Evolutionary conservation across 2,888 invertebrate species (phyloP).

Genomic region (Caenorhabditis drosophilae): DNA sequence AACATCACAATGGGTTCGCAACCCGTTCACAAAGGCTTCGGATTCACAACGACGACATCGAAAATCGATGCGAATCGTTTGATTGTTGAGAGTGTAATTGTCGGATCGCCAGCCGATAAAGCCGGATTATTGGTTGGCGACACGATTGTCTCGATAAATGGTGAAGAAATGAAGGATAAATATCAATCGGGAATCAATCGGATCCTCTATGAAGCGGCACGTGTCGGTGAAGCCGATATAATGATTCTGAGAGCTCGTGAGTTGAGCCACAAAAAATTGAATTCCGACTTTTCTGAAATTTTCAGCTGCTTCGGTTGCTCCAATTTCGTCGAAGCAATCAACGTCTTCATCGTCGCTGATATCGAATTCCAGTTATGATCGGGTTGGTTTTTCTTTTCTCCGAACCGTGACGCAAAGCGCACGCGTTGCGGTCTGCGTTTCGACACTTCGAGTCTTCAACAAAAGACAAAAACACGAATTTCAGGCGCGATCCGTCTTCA

Average conservation of each 20-base stretch:
- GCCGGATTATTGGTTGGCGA: constrained; percentile 65
- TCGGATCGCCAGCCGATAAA: constrained; percentile 63
- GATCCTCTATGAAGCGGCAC: constrained; percentile 65
- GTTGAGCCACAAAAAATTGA: constrained; percentile 1
- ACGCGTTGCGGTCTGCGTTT: too few species aligned
- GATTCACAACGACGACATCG: constrained; percentile 69
- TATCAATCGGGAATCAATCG: constrained; percentile 66
- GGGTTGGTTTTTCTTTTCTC: too few species aligned
- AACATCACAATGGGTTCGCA: constrained; percentile 45
- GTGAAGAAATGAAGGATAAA: constrained; percentile 60
- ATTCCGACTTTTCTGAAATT: not conserved
- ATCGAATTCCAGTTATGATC: too few species aligned
- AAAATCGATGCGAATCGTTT: constrained; percentile 68
- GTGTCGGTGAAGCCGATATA: constrained; percentile 50
- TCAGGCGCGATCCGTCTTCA: constrained; percentile 36
- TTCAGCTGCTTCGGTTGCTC: constrained; percentile 12
- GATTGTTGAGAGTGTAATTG: constrained; percentile 68
- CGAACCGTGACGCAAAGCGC: too few species aligned
- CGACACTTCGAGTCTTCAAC: too few species aligned
- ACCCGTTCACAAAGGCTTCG: constrained; percentile 68
- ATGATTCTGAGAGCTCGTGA: constrained; percentile 39
- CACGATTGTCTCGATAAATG: constrained; percentile 68
- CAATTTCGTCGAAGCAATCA: constrained; percentile 11
- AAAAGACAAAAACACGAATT: too few species aligned
- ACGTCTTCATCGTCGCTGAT: constrained; percentile 24